Evolutionary conservation across 2,113 vertebrate species (phyloP), one percentile per base, ranked within the genome.

Genomic region (Erythrolamprus reginae): DNA sequence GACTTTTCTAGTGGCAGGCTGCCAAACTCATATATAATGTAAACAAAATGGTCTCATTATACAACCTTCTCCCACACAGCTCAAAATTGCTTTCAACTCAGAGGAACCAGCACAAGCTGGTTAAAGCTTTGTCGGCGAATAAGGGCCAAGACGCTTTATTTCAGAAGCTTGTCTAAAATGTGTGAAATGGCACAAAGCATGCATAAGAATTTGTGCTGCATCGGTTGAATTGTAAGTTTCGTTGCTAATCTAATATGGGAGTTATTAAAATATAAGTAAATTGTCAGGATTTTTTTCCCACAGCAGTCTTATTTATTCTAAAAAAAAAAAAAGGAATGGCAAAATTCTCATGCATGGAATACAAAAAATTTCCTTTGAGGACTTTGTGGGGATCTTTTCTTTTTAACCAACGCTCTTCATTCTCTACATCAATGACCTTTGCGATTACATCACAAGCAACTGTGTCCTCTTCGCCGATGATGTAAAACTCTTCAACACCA

Each of bases 11-110:
- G 2, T 93, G 92, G 93, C 93, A 93, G 83, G 4, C 91, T 93
- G 94, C 94, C 92, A 95, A 82, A 90, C 96, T 93, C 51, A 86
- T 88, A 92, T 86, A 91, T 86, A 28, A 89, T 84, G 89, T 94
- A 95, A 94, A 95, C 90, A 92, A 94, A 95, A 87, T 84, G 90
- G 86, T 82, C 47, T 86, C 89, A 1, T 91, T 92, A 95, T 90
- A 77, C 90, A 93, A 86, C 45, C 56, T 28, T 45, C 42, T 38
- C 92, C 13, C 85, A 91, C 90, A 92, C 87, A 90, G 85, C 42
- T 94, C 90, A 58, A 56, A 89, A 91, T 42, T 42, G 53, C 90
- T 94, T 89, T 51, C 38, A 93, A 93, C 90, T n/a, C 92, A 70
- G 90, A 89, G 82, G 83, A 2, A 88, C 70, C 90, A 87, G 47